Base-by-base conservation (phyloP, 2,888 invertebrate genomes). In the Trissoscelio sp. region DNA sequence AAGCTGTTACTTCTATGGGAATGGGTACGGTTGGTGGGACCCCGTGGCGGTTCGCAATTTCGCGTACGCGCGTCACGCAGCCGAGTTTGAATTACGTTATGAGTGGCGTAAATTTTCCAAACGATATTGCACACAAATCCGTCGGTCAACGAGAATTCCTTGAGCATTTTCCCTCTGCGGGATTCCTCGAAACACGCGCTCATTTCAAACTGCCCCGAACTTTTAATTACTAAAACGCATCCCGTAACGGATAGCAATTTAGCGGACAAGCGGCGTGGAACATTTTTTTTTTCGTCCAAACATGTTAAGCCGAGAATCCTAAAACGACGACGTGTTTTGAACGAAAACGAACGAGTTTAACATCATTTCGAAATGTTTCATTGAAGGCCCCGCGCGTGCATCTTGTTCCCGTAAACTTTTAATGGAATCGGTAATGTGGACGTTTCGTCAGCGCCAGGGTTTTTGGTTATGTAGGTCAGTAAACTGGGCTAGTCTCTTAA, bases 181-280 rank as follows among this genome's bases (percentile, higher is more conserved):
- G 44, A 57, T 74, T 57, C 64, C 62, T 58, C 57, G 51, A 74
- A 74, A 80, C 77, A 82, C 70, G 73, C 58, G 70, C 77, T 79
- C 69, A 80, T 82, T 82, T 58, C 58, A 39, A 83, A 74, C 70
- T 74, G 55, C 53, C 42, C 48, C 58, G 42, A 82, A 82, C 82
- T 82, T 80, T 83, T 78, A 83, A 83, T 83, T 80, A 77, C 80
- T 66, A 66, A 70, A 80, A 51, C 60, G 58, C 51, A 75, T 53
- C 51, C 53, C 58, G 75, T 70, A 66, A 75, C 75, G 39, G 39
- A 70, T 75, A 75, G 64, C 72, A 81, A 75, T 81, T 81, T 64
- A 48, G 39, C 57, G 72, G 67, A 77, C 66, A 77, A 55, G 18
- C 14, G 34, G 28, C 16, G 64, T 42, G 37, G 31, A 46, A 42